Evolutionary conservation across 2,888 invertebrate species (phyloP), one percentile per base, ranked within the genome.

Genomic region (Mesopsocus fuscifrons): DNA sequence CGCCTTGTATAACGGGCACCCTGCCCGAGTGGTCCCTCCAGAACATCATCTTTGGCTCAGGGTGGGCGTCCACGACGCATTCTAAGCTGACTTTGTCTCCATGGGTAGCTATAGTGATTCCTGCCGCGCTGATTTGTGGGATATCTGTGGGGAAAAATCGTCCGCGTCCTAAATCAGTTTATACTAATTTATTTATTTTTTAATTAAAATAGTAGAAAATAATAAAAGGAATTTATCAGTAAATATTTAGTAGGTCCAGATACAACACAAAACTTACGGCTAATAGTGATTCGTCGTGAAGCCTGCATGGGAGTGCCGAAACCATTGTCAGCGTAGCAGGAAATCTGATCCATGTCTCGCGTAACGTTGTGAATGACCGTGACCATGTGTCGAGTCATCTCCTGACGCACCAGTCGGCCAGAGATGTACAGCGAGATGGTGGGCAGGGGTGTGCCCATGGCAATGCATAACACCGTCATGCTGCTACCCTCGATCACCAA

Each of bases 241-340:
- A n/a, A n/a, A n/a, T n/a, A n/a, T n/a, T n/a, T n/a, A n/a, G n/a
- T n/a, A n/a, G n/a, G n/a, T n/a, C n/a, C n/a, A n/a, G n/a, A n/a
- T n/a, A n/a, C n/a, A n/a, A n/a, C n/a, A n/a, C n/a, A n/a, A n/a
- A n/a, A 69, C 82, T 74, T 61, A 85, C 84, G 80, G 54, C 80
- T 82, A 43, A 87, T 83, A 46, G 74, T 76, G 45, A 87, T 78
- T 57, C 75, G 76, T 49, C 77, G 68, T 1, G 81, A 77, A 0
- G 84, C 78, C 58, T 85, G 83, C 77, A 83, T 83, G 2, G 85
- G 84, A 0, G 81, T 79, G 1, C 85, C 85, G 54, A 81, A 83
- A 2, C 84, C 85, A 55, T 87, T 87, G 62, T 85, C 84, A 0
- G 83, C 85, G 60, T 83, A 84, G 59, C 87, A 87, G 1, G 83